phyloP scores from a whole-genome alignment of 2,113 vertebrate species.

The Corythaixoides concolor region DNA sequence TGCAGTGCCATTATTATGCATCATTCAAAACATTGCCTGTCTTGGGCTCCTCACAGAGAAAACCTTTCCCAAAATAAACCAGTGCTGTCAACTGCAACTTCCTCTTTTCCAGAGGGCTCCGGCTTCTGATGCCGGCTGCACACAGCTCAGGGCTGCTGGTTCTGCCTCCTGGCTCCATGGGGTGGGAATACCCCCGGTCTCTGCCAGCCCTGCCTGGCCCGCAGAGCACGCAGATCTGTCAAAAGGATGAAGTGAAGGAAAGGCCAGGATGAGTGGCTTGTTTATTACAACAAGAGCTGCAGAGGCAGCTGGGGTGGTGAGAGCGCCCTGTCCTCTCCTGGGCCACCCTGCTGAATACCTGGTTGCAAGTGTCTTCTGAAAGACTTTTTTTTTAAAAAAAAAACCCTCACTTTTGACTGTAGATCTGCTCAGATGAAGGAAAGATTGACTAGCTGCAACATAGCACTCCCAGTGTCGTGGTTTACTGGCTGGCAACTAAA shows the following conservation, averaged over 20 bases:
- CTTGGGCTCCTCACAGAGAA: not conserved
- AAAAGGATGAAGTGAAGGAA: not conserved
- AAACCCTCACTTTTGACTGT: not conserved
- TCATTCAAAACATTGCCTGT: not conserved
- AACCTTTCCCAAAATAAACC: not conserved
- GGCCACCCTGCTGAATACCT: not conserved
- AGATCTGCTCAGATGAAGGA: not conserved
- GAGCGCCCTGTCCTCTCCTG: not conserved
- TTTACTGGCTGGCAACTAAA: no score
- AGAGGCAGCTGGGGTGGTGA: not conserved
- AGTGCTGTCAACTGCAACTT: not conserved
- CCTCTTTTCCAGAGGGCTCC: not conserved
- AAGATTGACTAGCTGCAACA: accelerated
- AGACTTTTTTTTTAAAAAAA: not conserved
- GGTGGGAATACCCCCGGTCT: not conserved
- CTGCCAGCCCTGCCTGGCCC: not conserved
- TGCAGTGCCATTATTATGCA: not conserved
- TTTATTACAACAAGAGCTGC: not conserved
- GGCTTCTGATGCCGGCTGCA: not conserved
- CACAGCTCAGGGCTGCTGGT: accelerated
- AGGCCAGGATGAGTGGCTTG: not conserved
- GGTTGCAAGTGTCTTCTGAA: not conserved
- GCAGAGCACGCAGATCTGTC: not conserved
- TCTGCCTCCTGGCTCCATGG: not conserved
- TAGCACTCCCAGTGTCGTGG: not conserved